A percentile compares a stretch with the other conserved stretches of the same genome.
Conservation (phyloP, 2,797 vertebrate genomes). For the Eulemur rubriventer region DNA sequence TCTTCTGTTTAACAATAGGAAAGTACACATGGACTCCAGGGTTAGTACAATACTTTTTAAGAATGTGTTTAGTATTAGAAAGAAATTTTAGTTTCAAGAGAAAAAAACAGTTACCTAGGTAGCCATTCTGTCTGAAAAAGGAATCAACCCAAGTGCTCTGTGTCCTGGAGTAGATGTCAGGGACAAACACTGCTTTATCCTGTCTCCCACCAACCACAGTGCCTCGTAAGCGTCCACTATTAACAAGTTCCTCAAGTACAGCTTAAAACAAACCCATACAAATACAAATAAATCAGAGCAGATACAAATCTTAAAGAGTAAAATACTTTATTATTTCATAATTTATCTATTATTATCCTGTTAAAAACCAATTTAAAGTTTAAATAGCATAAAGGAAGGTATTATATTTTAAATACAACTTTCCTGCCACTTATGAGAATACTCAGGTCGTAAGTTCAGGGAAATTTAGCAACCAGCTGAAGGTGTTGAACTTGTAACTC, state of each 20-base stretch:
- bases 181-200: conserved; percentile 96
- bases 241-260: conserved; percentile 94
- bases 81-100: not conserved
- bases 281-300: conserved; percentile 38
- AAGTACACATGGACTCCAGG: not conserved
- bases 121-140: conserved; percentile 97
- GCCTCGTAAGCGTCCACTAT: conserved; percentile 92
- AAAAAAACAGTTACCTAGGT: conserved; percentile 89
- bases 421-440: not conserved
- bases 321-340: not conserved
- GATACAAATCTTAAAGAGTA: conserved; percentile 49
- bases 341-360: conserved; percentile 10
- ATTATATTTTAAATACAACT: conserved; percentile 31
- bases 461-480: conserved; percentile 10
- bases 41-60: not conserved
- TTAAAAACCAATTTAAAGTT: conserved; percentile 39
- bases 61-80: not conserved
- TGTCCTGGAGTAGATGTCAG: conserved; percentile 96
- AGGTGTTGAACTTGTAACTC: conserved; percentile 27
- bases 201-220: conserved; percentile 94
- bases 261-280: conserved; percentile 83
- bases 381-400: not conserved
- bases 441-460: not conserved
- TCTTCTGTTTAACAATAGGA: not conserved
- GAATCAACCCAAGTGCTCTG: conserved; percentile 97